Base-by-base conservation (phyloP, 2,797 vertebrate species). In the Fistularia commersonii region DNA sequence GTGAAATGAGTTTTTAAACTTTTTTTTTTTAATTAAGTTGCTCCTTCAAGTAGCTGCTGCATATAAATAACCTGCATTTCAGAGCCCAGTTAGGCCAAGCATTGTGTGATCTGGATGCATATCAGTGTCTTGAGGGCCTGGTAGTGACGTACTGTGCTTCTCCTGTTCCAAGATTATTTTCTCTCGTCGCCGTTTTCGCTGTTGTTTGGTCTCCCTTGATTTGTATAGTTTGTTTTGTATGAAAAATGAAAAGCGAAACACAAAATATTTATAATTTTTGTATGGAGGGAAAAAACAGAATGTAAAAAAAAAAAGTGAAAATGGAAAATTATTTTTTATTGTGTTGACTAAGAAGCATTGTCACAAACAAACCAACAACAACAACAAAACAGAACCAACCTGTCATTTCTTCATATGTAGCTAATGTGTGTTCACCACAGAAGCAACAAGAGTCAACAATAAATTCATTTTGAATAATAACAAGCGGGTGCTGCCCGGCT, bases 251-350 rank as follows among this genome's bases (percentile, higher is more conserved):
- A 93, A 86, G 70, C 79, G 77, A 91, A 91, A 93, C 88, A 93
- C 89, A 93, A 95, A 92, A 94, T 90, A 91, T 91, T 92, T 92
- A 89, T 91, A 91, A 89, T 90, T 91, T 90, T 91, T 92, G 77
- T 90, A 91, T 85, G 71, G 69, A 85, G 61, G 81, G 79, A 80
- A 73, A 57, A 51, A 40, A 81, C 80, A 81, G 64, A 73, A 65
- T 73, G 72, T 76, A 75, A 81, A 76, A 73, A 68, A 79, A 80
- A 82, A 77, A 51, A 68, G 34, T 92, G 65, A 87, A 92, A 92
- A 91, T 91, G 89, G 7, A 88, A 92, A 92, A 92, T 93, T 91
- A 93, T 89, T 96, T 96, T 98, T 97, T 97, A 94, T 97, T 97
- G 94, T 95, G 92, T 97, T 96, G 91, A 88, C 90, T 90, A 92